These are phyloP conservation scores for Trinorchestia longiramus DNA, from an alignment of 1,140 invertebrate genomes.

Conservation along the genomic window DNA sequence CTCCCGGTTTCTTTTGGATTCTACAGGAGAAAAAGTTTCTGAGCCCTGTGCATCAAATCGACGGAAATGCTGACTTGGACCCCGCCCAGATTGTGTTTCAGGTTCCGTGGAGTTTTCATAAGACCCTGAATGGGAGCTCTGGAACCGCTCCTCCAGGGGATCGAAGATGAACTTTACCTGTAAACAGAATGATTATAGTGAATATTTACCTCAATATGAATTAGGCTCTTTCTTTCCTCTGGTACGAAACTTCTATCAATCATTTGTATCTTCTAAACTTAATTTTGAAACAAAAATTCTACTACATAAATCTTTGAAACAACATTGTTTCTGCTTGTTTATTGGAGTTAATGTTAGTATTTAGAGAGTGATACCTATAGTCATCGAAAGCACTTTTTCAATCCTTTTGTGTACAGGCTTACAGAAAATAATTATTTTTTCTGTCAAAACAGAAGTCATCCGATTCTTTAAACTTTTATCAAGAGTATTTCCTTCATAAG, in stretches of 20 bases:
- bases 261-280: not conserved
- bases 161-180: conserved; percentile 47
- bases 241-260: not conserved
- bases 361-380: no score
- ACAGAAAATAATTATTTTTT: no score
- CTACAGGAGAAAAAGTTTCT: conserved; percentile 35
- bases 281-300: not conserved
- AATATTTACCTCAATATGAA: not conserved
- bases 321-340: no score
- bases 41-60: not conserved
- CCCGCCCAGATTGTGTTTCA: conserved; percentile 39
- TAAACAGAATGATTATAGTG: not conserved
- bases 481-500: no score
- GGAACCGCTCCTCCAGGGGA: conserved; percentile 33
- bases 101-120: conserved; percentile 11
- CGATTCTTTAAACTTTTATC: no score
- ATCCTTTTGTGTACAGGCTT: no score
- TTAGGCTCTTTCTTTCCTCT: not conserved
- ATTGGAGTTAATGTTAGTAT: no score
- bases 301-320: no score
- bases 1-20: conserved; percentile 16
- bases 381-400: no score
- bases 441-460: no score
- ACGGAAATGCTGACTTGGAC: not conserved
- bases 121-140: conserved; percentile 1